Base-by-base conservation (phyloP, 2,797 vertebrate genomes). In the Prunella strophiata region DNA sequence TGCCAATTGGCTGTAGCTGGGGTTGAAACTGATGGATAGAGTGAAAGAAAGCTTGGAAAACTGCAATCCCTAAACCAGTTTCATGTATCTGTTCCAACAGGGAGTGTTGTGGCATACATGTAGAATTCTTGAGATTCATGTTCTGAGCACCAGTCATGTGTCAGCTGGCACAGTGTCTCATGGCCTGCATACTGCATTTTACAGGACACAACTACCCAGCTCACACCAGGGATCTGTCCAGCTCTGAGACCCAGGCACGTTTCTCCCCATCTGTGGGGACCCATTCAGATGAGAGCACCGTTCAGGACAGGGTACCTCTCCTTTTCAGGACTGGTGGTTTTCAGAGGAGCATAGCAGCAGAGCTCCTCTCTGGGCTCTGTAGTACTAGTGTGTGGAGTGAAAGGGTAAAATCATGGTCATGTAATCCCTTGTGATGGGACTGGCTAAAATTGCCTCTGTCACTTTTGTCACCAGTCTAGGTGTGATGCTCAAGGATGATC, bases 91-190 rank as follows among this genome's bases (percentile, higher is more conserved):
- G 16, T 61, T 76, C 14, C 12, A 30, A 23, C 2, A 32, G 13
- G 11, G 12, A 78, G 17, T 43, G 19, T n/a, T 0, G 0, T 7
- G 73, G 13, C 17, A 10, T 16, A 16, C 11, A 22, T 8, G 2
- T n/a, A 16, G 7, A 72, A 51, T 29, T 54, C 42, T 20, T 57
- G 51, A 78, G 59, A 16, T 4, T 75, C 9, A 0, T 32, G 18
- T n/a, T 81, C 65, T 40, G 40, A 76, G 9, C 18, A 23, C 13
- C 25, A 82, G 32, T 10, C 11, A 4, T 6, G 20, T 36, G 40
- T 63, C 51, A 70, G 17, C 22, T 79, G 48, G 8, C 23, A 16
- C 0, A 0, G 10, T 4, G 6, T 51, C n/a, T 73, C 27, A 25
- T 54, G 61, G 13, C 32, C 63, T 86, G 62, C 18, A 75, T 30